Conservation (phyloP, 37 sponge, comb jelly and placozoan genomes). For the Lycopodina hypogea region DNA sequence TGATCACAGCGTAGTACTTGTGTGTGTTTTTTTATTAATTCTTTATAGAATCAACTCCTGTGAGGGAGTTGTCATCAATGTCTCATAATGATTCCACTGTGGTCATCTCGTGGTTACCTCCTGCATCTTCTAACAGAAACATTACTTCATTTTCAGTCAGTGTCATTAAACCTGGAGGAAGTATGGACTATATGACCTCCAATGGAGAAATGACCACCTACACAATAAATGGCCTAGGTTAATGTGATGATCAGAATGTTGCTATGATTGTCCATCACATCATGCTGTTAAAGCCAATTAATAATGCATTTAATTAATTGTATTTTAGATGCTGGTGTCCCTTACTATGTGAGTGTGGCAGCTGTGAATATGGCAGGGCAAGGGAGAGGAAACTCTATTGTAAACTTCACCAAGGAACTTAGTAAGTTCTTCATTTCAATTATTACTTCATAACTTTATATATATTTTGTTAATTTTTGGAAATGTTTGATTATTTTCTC, state of each 20-base stretch:
- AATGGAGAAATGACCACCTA: neutral
- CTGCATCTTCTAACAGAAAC: slow-evolving; percentile 54
- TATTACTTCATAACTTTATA: no score
- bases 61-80: neutral
- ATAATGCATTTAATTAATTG: no score
- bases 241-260: neutral
- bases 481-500: no score
- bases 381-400: neutral
- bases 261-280: no score
- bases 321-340: neutral
- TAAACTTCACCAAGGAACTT: neutral
- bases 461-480: no score
- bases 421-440: neutral
- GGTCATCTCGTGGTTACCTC: slow-evolving; percentile 55
- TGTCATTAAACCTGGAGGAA: neutral
- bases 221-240: slow-evolving; percentile 4
- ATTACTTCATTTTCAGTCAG: slow-evolving; percentile 44
- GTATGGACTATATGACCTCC: neutral
- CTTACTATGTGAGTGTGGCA: neutral
- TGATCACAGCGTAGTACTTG: no score
- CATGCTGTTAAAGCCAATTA: no score
- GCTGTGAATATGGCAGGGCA: neutral
- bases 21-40: no score
- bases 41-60: neutral
- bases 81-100: slow-evolving; percentile 1